A percentile compares a stretch with the other conserved stretches of the same genome.
Evolutionary conservation across 2,113 vertebrate species (phyloP).

Genomic region (Chrysochloris asiatica): DNA sequence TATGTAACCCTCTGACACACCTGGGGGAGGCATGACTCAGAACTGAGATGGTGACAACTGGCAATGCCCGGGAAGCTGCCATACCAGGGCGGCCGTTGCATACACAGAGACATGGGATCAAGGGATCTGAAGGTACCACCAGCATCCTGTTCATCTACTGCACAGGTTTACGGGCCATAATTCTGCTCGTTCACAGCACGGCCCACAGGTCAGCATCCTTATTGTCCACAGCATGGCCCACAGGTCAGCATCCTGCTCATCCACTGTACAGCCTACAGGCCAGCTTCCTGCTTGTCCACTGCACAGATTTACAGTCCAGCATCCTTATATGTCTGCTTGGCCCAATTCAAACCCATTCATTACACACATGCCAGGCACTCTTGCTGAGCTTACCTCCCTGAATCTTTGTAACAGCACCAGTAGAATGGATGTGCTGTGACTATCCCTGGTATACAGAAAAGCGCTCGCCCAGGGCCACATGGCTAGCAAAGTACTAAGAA

Average conservation of each 20-base stretch:
- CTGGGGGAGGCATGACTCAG: no score
- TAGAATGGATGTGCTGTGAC: not conserved
- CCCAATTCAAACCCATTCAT: fast-evolving
- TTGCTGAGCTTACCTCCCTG: not conserved
- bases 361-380: no score
- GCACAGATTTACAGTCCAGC: no score
- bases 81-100: fast-evolving
- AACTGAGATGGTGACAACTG: not conserved
- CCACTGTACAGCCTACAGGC: no score
- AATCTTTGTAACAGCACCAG: not conserved
- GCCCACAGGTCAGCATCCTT: no score
- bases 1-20: not conserved
- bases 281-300: no score
- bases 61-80: no score
- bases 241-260: no score
- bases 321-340: fast-evolving
- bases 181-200: no score
- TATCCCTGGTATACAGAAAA: not conserved
- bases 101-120: fast-evolving
- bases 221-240: no score
- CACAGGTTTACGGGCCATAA: fast-evolving
- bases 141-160: not conserved
- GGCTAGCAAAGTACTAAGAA: not conserved
- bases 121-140: no score
- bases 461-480: not conserved